Conservation (phyloP, 2,113 vertebrate genomes). For the Gopherus flavomarginatus region DNA sequence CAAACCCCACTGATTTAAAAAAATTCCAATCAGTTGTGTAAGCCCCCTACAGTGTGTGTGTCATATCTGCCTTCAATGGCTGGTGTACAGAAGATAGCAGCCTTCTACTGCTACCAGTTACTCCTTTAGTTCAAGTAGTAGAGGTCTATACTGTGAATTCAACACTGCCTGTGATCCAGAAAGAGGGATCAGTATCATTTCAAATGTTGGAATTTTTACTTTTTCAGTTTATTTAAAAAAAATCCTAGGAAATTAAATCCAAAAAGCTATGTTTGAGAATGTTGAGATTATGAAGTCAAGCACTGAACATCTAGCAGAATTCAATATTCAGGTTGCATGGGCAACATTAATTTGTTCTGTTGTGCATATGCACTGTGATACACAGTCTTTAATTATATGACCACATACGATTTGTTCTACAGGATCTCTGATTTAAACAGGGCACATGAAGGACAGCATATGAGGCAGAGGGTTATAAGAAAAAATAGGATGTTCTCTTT, state of each 20-base stretch:
- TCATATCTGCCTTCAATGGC: not conserved
- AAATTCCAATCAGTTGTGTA: not conserved
- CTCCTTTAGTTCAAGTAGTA: not conserved
- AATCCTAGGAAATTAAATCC: not conserved
- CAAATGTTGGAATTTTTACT: not conserved
- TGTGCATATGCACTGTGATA: not conserved
- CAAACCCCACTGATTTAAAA: not conserved
- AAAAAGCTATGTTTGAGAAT: not conserved
- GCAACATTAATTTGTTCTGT: not conserved
- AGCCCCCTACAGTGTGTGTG: not conserved
- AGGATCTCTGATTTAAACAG: not conserved
- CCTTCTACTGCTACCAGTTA: rapidly evolving
- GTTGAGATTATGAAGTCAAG: not conserved
- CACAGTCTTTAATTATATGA: not conserved
- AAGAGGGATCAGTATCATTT: not conserved
- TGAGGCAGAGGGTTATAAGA: not conserved
- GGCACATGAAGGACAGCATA: not conserved
- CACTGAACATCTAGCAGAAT: not conserved
- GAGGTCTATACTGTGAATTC: not conserved
- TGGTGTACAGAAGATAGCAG: not conserved
- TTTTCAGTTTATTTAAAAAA: not conserved
- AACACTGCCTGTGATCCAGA: not conserved
- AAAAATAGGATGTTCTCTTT: not conserved
- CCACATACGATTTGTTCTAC: not conserved
- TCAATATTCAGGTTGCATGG: not conserved